These are phyloP conservation scores for Epinotia nisella DNA, from an alignment of 2,888 invertebrate genomes.

Conservation along the genomic window DNA sequence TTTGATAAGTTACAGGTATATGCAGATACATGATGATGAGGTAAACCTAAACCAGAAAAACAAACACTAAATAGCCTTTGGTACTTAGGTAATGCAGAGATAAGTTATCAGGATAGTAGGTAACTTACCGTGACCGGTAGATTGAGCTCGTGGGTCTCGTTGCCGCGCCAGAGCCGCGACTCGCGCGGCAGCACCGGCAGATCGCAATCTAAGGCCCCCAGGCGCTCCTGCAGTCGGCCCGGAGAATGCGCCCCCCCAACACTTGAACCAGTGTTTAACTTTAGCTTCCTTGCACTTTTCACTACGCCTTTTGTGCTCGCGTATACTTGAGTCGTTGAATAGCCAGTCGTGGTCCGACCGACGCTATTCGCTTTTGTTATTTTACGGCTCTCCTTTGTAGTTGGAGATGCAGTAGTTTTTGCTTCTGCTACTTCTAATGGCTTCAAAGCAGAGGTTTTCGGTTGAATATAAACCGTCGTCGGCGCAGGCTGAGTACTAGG, in stretches of 20 bases:
- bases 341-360: slow-evolving; percentile 63
- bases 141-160: slow-evolving; percentile 88
- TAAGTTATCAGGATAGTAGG: not conserved
- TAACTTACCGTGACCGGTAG: slow-evolving; percentile 87
- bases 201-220: slow-evolving; percentile 87
- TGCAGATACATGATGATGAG: too few species aligned
- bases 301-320: slow-evolving; percentile 69
- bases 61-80: too few species aligned
- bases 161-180: slow-evolving; percentile 88
- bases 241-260: slow-evolving; percentile 70
- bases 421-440: slow-evolving; percentile 67
- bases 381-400: slow-evolving; percentile 71
- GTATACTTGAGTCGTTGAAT: slow-evolving; percentile 69
- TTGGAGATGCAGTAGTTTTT: slow-evolving; percentile 65
- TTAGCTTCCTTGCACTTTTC: slow-evolving; percentile 78
- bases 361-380: slow-evolving; percentile 72
- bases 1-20: not conserved
- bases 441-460: slow-evolving; percentile 58
- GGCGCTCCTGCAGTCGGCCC: slow-evolving; percentile 85
- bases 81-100: not conserved
- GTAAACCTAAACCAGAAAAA: too few species aligned
- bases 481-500: slow-evolving; percentile 61
- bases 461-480: slow-evolving; percentile 59
- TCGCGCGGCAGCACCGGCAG: slow-evolving; percentile 87
- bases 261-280: slow-evolving; percentile 74